Evolutionary conservation across 1,140 invertebrate genomes (phyloP).

Genomic region (Pteromalus puparum): DNA sequence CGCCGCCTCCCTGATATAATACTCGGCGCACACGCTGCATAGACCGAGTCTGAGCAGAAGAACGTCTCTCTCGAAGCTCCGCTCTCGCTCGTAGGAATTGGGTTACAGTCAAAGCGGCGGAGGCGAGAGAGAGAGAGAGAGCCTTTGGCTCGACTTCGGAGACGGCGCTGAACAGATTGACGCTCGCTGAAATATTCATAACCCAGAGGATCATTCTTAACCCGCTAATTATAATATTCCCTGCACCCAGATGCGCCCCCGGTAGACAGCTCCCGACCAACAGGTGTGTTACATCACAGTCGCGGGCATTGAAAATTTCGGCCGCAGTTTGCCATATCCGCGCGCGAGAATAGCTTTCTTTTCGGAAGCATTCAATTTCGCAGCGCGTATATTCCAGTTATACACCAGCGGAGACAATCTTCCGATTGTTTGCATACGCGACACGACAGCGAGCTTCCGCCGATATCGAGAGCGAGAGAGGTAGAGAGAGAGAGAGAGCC

Average conservation of each 20-base stretch:
- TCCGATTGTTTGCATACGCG: no score
- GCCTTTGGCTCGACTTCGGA: not conserved
- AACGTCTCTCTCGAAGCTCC: not conserved
- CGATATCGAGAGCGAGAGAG: not conserved
- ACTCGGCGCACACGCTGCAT: not conserved
- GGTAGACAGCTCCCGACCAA: not conserved
- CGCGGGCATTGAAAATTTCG: not conserved
- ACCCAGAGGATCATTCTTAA: constrained; percentile 32
- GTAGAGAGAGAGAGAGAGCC: not conserved
- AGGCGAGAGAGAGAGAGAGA: not conserved
- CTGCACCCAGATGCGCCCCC: not conserved
- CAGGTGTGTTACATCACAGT: constrained; percentile 15
- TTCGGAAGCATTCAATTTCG: no score
- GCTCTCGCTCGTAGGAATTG: constrained; percentile 7
- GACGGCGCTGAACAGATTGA: not conserved
- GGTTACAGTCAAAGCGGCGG: not conserved
- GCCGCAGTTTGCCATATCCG: not conserved
- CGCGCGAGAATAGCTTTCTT: no score
- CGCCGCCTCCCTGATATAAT: not conserved
- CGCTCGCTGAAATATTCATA: constrained; percentile 44
- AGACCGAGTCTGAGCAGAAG: not conserved
- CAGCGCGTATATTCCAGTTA: no score
- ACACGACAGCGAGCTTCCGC: no score
- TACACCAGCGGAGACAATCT: no score
- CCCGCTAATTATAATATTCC: constrained; percentile 45